Percentiles rank a stretch among this genome's conserved stretches.
Conservation (phyloP, 2,113 vertebrate species). For the Dromiciops gliroides region DNA sequence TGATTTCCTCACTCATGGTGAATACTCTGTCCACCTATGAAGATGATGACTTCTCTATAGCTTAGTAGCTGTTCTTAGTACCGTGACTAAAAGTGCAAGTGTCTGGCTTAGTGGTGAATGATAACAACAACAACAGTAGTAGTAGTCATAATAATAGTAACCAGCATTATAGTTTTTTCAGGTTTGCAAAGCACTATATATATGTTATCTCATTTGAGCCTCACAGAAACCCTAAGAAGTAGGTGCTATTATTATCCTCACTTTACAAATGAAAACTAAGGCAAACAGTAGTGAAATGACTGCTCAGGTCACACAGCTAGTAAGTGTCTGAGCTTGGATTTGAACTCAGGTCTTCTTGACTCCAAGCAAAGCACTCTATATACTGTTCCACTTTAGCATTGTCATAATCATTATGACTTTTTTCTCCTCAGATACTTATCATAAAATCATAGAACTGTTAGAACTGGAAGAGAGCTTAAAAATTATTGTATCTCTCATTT, state of each 20-base stretch:
- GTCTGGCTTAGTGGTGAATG: not conserved
- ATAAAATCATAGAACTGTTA: not conserved
- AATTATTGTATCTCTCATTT: not conserved
- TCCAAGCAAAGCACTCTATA: not conserved
- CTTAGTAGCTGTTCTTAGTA: no score
- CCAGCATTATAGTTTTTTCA: not conserved
- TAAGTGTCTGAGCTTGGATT: not conserved
- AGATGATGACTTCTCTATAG: no score
- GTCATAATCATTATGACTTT: not conserved
- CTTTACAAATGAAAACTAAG: not conserved
- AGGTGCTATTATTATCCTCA: not conserved
- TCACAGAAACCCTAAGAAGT: not conserved
- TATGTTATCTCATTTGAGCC: no score
- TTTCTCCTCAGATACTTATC: not conserved
- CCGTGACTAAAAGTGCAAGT: no score
- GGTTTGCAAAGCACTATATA: not conserved
- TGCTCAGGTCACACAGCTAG: not conserved
- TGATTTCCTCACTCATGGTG: no score
- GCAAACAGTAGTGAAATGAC: not conserved
- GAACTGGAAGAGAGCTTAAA: not conserved
- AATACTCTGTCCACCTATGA: no score
- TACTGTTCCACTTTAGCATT: not conserved
- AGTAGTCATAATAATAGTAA: not conserved
- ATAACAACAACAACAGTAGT: no score
- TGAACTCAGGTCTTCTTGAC: not conserved